A percentile compares a stretch with the other conserved stretches of the same genome.
Conservation (phyloP, 2,797 vertebrate species). For the Cichlasoma orientale region DNA sequence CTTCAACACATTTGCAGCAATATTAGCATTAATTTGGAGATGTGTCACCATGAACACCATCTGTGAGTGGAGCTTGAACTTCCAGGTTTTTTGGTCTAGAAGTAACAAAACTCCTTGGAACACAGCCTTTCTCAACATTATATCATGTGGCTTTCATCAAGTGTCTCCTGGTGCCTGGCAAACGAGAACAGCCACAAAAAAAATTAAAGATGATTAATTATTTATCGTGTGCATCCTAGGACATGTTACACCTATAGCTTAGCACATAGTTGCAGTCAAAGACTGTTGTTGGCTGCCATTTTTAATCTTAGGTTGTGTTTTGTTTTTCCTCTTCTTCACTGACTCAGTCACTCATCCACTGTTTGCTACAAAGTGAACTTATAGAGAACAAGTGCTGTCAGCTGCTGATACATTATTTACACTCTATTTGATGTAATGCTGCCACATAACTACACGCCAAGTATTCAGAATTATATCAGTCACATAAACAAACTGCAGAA, state of each 20-base stretch:
- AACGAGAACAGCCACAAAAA: background rate
- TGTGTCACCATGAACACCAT: too few relatives aligned
- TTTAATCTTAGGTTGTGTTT: background rate
- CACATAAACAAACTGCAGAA: background rate
- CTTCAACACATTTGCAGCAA: too few relatives aligned
- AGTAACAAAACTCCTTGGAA: background rate
- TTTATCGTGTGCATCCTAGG: background rate
- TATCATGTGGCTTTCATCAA: background rate
- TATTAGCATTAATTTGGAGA: too few relatives aligned
- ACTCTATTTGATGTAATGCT: background rate
- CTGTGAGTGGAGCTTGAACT: background rate
- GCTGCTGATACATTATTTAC: background rate
- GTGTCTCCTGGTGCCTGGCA: background rate
- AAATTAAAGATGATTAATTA: background rate
- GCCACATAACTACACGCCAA: background rate
- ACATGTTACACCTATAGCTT: background rate
- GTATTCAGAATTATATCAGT: background rate
- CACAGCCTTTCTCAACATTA: background rate
- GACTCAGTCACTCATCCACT: background rate
- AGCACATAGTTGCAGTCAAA: background rate
- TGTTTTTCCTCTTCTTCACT: background rate
- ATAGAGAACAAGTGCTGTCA: background rate
- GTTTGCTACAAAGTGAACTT: background rate
- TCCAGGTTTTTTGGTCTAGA: background rate
- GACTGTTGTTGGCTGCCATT: background rate